These are phyloP conservation scores for Cryptocephalus moraei DNA, from an alignment of 2,888 invertebrate genomes.

Conservation along the genomic window DNA sequence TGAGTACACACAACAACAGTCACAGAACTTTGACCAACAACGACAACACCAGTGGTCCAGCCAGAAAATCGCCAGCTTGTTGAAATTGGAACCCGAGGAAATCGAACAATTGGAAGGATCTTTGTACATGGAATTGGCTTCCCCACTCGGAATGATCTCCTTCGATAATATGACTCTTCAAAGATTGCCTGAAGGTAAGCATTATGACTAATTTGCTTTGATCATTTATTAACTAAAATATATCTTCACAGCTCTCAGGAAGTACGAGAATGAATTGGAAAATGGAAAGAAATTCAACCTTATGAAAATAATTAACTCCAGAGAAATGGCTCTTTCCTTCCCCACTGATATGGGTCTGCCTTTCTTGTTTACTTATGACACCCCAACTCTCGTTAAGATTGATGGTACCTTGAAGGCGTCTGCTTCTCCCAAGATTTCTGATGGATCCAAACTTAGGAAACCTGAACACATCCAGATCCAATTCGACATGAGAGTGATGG, in stretches of 20 bases:
- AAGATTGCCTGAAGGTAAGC: slow-evolving; percentile 34
- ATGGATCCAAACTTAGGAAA: slow-evolving; percentile 22
- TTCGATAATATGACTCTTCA: slow-evolving; percentile 47
- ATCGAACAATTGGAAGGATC: slow-evolving; percentile 49
- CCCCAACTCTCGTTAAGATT: slow-evolving; percentile 47
- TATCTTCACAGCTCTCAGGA: slow-evolving; percentile 1
- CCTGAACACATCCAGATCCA: slow-evolving; percentile 37
- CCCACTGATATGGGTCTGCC: slow-evolving; percentile 62
- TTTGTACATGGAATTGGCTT: slow-evolving; percentile 37
- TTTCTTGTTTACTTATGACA: slow-evolving; percentile 51
- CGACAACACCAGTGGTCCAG: slow-evolving; percentile 35
- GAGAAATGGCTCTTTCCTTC: slow-evolving; percentile 53
- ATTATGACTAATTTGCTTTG: background rate
- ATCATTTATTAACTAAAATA: background rate
- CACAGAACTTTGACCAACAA: slow-evolving; percentile 8
- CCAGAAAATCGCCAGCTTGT: slow-evolving; percentile 45
- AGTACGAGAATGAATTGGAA: slow-evolving; percentile 35
- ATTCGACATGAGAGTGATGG: slow-evolving; percentile 42
- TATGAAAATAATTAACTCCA: slow-evolving; percentile 49
- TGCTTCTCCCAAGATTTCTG: slow-evolving; percentile 32
- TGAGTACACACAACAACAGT: slow-evolving; percentile 13
- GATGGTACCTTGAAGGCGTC: slow-evolving; percentile 41
- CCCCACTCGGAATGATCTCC: slow-evolving; percentile 38
- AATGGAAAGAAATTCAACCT: slow-evolving; percentile 45
- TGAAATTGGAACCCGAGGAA: slow-evolving; percentile 45